A percentile compares a stretch with the other conserved stretches of the same genome.
Evolutionary conservation across 2,888 invertebrate species (phyloP).

Genomic region (Candidula unifasciata): DNA sequence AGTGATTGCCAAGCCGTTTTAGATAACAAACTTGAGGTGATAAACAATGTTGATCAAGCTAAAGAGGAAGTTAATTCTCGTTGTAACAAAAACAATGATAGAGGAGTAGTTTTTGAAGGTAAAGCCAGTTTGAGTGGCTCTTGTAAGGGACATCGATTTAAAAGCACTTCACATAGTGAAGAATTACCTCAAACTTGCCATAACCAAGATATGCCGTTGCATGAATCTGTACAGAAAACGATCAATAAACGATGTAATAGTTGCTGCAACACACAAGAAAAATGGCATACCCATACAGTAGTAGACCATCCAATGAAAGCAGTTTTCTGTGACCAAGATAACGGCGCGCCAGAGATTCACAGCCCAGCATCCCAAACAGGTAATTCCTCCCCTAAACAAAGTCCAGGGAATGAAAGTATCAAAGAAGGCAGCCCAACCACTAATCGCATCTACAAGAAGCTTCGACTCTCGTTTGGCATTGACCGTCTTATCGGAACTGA

Average conservation of each 20-base stretch:
- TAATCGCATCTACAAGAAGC: slow-evolving; percentile 23
- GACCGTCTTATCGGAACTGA: slow-evolving; percentile 42
- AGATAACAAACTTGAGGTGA: neutral
- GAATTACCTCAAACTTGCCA: too few relatives aligned
- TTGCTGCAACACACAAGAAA: too few relatives aligned
- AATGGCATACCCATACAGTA: too few relatives aligned
- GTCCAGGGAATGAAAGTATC: neutral
- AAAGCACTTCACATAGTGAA: too few relatives aligned
- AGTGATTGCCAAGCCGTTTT: neutral
- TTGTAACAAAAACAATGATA: neutral
- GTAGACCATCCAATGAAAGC: too few relatives aligned
- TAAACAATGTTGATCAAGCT: neutral
- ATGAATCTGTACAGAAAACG: too few relatives aligned
- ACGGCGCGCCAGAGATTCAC: too few relatives aligned
- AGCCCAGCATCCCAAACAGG: too few relatives aligned
- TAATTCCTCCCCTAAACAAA: neutral
- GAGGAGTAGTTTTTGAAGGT: neutral
- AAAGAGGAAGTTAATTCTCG: neutral
- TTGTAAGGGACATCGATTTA: too few relatives aligned
- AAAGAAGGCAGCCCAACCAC: neutral
- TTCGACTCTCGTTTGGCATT: slow-evolving; percentile 48
- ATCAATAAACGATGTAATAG: too few relatives aligned
- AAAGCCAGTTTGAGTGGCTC: neutral
- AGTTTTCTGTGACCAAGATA: too few relatives aligned
- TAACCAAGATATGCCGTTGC: too few relatives aligned